A percentile compares a stretch with the other conserved stretches of the same genome.
Conservation (phyloP, 35 echinoderm and acorn worm species). For the Antedon bifida region DNA sequence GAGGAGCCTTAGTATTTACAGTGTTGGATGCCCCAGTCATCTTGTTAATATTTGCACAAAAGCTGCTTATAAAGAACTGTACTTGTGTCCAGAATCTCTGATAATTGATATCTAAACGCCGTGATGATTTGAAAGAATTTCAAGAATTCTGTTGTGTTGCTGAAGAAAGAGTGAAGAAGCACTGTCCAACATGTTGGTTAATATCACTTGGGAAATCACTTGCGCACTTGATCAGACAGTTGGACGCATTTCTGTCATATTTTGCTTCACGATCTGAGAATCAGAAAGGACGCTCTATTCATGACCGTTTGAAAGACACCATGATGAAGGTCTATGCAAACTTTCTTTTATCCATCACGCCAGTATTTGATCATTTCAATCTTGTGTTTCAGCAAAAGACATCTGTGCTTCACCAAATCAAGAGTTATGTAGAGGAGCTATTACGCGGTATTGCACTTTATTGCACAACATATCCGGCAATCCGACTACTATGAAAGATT, state of each 20-base stretch:
- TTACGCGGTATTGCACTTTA: not conserved
- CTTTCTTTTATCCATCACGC: not conserved
- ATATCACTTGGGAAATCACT: not conserved
- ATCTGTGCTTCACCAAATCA: not conserved
- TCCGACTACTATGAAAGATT: not conserved
- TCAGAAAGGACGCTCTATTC: not conserved
- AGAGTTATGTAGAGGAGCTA: not conserved
- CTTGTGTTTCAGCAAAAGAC: not conserved
- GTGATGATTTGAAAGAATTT: not conserved
- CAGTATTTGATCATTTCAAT: not conserved
- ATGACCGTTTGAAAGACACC: not conserved
- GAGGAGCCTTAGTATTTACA: not conserved
- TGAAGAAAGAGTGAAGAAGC: not conserved
- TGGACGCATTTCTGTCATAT: not conserved
- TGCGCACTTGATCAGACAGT: not conserved
- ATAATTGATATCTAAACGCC: not conserved
- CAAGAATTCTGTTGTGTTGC: not conserved
- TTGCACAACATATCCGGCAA: not conserved
- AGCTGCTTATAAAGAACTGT: not conserved
- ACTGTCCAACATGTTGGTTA: not conserved
- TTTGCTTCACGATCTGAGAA: not conserved
- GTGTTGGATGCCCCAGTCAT: not conserved
- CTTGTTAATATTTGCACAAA: not conserved
- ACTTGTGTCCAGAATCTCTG: not conserved
- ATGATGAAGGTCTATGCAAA: not conserved